Evolutionary conservation across 2,888 invertebrate species (phyloP).

Genomic region (Aromia moschata): DNA sequence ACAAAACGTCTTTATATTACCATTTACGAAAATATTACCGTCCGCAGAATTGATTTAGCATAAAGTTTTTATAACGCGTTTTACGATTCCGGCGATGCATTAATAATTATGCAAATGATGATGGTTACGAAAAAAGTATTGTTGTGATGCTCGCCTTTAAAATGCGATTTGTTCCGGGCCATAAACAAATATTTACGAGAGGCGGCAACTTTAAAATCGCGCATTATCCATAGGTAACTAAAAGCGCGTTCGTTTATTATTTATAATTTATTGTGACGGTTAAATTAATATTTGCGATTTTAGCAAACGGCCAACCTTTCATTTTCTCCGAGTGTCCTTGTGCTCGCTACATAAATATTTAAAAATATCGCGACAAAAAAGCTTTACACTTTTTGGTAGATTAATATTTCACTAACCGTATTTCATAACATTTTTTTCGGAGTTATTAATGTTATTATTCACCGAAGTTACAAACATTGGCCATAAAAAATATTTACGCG

Average conservation of each 20-base stretch:
- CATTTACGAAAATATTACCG: background rate
- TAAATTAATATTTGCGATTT: background rate
- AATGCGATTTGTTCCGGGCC: slow-evolving; percentile 46
- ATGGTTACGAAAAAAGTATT: slow-evolving; percentile 33
- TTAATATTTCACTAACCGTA: too few species aligned
- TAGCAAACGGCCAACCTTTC: background rate
- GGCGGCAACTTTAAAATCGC: slow-evolving; percentile 25
- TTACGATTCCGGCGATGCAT: slow-evolving; percentile 34
- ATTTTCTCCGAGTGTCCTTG: background rate
- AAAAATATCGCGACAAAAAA: too few species aligned
- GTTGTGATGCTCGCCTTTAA: slow-evolving; percentile 39
- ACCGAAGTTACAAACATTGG: background rate
- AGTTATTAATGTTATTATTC: background rate
- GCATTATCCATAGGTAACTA: slow-evolving; percentile 4
- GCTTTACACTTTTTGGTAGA: too few species aligned
- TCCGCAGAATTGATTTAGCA: background rate
- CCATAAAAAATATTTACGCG: background rate
- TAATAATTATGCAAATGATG: slow-evolving; percentile 41
- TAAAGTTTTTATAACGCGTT: slow-evolving; percentile 21
- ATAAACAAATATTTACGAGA: slow-evolving; percentile 51
- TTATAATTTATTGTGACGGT: slow-evolving; percentile 10
- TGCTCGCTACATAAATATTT: background rate
- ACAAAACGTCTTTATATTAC: background rate
- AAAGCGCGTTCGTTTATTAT: background rate
- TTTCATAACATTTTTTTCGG: too few species aligned